Evolutionary conservation across 2,797 vertebrate species (phyloP).

Genomic region (Falco peregrinus): DNA sequence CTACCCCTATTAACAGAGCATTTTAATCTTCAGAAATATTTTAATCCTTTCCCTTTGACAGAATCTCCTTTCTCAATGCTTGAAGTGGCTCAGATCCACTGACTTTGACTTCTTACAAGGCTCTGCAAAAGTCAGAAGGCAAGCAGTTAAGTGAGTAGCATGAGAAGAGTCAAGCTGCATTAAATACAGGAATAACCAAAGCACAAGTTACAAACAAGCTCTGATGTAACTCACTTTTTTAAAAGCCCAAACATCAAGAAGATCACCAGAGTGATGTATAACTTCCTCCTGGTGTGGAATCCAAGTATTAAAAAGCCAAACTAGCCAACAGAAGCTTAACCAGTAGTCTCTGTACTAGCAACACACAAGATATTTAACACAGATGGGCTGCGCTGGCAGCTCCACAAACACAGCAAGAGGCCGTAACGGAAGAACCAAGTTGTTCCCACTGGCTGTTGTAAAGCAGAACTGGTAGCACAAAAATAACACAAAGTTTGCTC

Average conservation of each 20-base stretch:
- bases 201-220: not conserved
- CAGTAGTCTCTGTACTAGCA: not conserved
- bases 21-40: not conserved
- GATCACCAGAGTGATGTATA: not conserved
- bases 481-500: not conserved
- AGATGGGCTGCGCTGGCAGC: not conserved
- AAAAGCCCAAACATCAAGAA: not conserved
- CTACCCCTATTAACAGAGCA: not conserved
- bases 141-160: not conserved
- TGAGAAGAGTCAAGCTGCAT: fast-evolving
- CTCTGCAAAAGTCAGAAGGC: not conserved
- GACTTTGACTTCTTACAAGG: not conserved
- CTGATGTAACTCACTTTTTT: not conserved
- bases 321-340: not conserved
- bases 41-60: not conserved
- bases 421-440: not conserved
- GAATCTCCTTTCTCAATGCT: not conserved
- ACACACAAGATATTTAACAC: not conserved
- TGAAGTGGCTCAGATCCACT: not conserved
- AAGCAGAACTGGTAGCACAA: not conserved
- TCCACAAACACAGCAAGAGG: fast-evolving
- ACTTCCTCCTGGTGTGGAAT: not conserved
- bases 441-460: not conserved
- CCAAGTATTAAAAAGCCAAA: not conserved
- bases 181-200: not conserved